Base-by-base conservation (phyloP, 1,140 invertebrate species). In the Pemphigus obesinymphae region DNA sequence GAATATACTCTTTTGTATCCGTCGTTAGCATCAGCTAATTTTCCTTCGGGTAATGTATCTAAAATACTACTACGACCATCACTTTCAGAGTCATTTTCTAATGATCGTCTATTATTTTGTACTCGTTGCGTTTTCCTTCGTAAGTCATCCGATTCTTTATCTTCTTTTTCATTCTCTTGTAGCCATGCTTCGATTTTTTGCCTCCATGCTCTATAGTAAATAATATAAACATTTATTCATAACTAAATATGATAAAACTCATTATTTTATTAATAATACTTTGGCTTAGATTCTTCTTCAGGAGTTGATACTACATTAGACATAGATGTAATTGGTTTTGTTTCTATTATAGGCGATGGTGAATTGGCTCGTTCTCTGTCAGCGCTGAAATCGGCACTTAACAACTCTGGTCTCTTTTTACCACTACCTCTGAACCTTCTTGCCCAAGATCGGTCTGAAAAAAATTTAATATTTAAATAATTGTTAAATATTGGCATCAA, bases 171-270 rank as follows among this genome's bases (percentile, higher is more conserved):
- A 87, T 94, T 95, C 82, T 95, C 94, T 83, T 94, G 91, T 83
- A 96, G 88, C 95, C 95, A 96, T 20, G 93, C 93, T 87, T 96
- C 94, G 84, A 97, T 96, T 86, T 96, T 95, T 86, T 95, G 92
- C 45, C 93, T 88, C 93, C 93, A 95, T 83, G 94, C 92, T 86
- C 92, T 91, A 85, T 83, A 45, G n/a, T 34, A 43, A n/a, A 37
- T 40, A 45, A 23, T 5, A 48, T 3, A 76, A 76, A 43, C 53
- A 17, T 4, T n/a, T 20, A 31, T 58, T 48, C 43, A 11, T 40
- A 15, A 0, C 13, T 11, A 0, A 1, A 58, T 2, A 43, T 37
- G n/a, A n/a, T n/a, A 23, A 34, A 7, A 43, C 0, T 31, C 40
- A 13, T 23, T 43, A 31, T 50, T 73, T 13, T 48, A n/a, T 31